phyloP scores from a whole-genome alignment of 1,140 invertebrate genomes.

The Tenebrio molitor region DNA sequence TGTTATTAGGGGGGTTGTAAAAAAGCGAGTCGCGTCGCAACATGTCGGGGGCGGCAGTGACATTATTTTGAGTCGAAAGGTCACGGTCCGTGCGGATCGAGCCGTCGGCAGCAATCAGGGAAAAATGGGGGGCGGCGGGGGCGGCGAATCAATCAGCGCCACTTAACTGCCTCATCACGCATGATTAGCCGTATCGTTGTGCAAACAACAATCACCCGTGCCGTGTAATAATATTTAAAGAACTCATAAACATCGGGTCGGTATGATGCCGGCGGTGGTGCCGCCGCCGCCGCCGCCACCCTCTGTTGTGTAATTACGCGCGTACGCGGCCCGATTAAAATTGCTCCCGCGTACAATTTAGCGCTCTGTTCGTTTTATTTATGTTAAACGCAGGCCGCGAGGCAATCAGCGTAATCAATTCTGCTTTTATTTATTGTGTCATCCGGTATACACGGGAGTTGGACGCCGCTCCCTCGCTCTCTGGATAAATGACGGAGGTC shows the following conservation, averaged over 20 bases:
- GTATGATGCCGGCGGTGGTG: constrained; percentile 35
- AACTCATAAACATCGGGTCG: constrained; percentile 45
- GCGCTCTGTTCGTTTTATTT: constrained; percentile 56
- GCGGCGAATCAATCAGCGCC: constrained; percentile 35
- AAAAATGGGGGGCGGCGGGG: constrained; percentile 1
- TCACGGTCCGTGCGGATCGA: constrained; percentile 16
- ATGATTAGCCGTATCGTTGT: constrained; percentile 44
- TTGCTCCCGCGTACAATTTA: constrained; percentile 55
- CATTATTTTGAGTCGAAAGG: constrained; percentile 13
- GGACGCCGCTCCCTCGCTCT: neutral
- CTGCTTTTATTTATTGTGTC: constrained; percentile 61
- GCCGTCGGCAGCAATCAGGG: constrained; percentile 12
- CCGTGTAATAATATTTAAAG: constrained; percentile 54
- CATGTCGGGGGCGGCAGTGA: neutral
- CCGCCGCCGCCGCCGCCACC: constrained; percentile 16
- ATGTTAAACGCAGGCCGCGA: constrained; percentile 58
- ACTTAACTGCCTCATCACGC: constrained; percentile 42
- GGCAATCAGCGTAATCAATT: constrained; percentile 63
- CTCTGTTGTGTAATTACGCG: constrained; percentile 48
- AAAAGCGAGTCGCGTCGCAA: constrained; percentile 20
- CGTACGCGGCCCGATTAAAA: constrained; percentile 51
- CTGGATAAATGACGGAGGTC: constrained; percentile 11
- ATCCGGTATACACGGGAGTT: constrained; percentile 34
- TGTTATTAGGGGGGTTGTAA: constrained; percentile 17
- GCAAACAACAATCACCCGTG: constrained; percentile 52